Percentiles rank a stretch among this genome's conserved stretches.
These are phyloP conservation scores for Bimastos eiseni DNA, from an alignment of 2,888 invertebrate species.

Conservation along the genomic window DNA sequence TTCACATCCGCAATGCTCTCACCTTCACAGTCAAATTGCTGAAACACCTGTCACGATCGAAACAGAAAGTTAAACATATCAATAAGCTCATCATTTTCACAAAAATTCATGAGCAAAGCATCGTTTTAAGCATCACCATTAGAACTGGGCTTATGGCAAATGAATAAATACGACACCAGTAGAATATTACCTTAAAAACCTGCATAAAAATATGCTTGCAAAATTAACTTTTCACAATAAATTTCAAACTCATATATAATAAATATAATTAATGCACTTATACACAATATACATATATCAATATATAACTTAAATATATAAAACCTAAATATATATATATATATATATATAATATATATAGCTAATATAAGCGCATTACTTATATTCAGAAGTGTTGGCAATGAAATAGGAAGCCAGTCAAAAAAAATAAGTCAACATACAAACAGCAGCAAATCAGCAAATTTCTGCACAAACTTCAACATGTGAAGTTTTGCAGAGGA, in stretches of 20 bases:
- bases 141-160: not conserved
- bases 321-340: too few species aligned
- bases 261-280: too few species aligned
- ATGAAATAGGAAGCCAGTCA: not conserved
- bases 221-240: not conserved
- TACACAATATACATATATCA: too few species aligned
- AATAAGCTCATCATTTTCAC: not conserved
- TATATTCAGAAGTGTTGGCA: not conserved
- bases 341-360: too few species aligned
- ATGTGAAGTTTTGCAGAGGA: not conserved
- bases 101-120: not conserved
- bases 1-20: conserved; percentile 58
- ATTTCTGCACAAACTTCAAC: not conserved
- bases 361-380: too few species aligned
- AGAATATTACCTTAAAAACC: not conserved
- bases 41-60: conserved; percentile 38
- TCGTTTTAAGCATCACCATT: not conserved
- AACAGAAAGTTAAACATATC: not conserved
- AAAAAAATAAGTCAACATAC: not conserved
- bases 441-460: not conserved
- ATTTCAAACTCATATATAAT: too few species aligned
- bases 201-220: not conserved
- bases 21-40: conserved; percentile 58
- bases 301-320: too few species aligned
- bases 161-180: not conserved